These are phyloP conservation scores for Andrena chrysosceles DNA, from an alignment of 2,888 invertebrate species.

Conservation along the genomic window DNA sequence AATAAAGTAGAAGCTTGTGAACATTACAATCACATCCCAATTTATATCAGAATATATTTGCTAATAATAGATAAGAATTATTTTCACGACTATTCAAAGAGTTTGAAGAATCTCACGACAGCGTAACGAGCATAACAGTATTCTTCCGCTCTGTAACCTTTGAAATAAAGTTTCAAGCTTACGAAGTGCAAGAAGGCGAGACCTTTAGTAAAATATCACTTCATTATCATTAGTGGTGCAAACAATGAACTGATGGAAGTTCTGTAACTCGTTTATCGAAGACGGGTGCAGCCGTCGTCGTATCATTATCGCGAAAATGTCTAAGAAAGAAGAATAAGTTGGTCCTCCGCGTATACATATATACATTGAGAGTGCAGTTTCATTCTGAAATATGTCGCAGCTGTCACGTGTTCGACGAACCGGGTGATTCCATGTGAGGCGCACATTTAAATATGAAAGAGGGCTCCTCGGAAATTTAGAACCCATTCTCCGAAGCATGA, in stretches of 20 bases:
- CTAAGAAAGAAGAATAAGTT: slow-evolving; percentile 60
- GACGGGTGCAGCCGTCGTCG: slow-evolving; percentile 24
- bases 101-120: too few relatives aligned
- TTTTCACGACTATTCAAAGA: too few relatives aligned
- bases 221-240: not conserved
- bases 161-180: not conserved
- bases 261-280: slow-evolving; percentile 26
- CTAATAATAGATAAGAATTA: too few relatives aligned
- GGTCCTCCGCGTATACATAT: slow-evolving; percentile 52
- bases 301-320: slow-evolving; percentile 52
- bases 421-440: slow-evolving; percentile 51
- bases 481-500: slow-evolving; percentile 62
- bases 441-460: slow-evolving; percentile 77
- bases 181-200: not conserved
- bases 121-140: too few relatives aligned
- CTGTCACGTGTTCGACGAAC: slow-evolving; percentile 63
- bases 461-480: slow-evolving; percentile 76
- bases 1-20: too few relatives aligned
- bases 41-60: too few relatives aligned
- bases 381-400: slow-evolving; percentile 71
- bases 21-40: too few relatives aligned
- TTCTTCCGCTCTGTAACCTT: not conserved
- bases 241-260: slow-evolving; percentile 2
- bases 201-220: not conserved
- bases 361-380: slow-evolving; percentile 69